Evolutionary conservation across 2,113 vertebrate genomes (phyloP).

Genomic region (Aegithalos caudatus): DNA sequence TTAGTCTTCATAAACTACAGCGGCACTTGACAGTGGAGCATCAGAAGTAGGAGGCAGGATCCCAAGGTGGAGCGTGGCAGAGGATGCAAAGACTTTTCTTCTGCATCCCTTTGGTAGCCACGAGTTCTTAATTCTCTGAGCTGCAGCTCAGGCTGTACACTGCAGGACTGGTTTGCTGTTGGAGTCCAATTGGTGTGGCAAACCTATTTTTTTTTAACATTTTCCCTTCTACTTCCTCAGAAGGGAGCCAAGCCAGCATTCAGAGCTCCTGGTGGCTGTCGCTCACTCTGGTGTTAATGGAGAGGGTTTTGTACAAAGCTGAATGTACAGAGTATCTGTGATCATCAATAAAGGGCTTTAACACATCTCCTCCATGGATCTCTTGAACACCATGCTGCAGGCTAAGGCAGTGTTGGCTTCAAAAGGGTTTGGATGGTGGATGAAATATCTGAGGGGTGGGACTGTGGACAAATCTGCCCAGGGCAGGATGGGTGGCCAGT

Average conservation of each 20-base stretch:
- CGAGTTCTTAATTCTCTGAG: fast-evolving
- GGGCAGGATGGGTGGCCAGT: background rate
- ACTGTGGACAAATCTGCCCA: background rate
- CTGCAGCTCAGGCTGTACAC: background rate
- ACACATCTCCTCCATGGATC: background rate
- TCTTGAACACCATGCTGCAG: background rate
- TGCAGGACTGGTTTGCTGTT: background rate
- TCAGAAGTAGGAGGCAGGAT: background rate
- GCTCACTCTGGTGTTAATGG: background rate
- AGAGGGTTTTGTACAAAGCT: background rate
- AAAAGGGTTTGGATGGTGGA: fast-evolving
- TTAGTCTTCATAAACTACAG: background rate
- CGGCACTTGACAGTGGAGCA: background rate
- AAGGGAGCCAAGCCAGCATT: background rate
- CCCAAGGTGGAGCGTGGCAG: fast-evolving
- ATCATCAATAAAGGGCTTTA: conserved; percentile 28
- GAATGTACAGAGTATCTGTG: background rate
- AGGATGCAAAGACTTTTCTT: background rate
- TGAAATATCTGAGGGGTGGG: background rate
- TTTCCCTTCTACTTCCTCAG: background rate
- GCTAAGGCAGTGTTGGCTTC: background rate
- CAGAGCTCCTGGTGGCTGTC: background rate
- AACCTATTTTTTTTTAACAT: no score
- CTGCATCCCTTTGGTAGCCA: background rate
- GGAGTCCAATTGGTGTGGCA: background rate